Conservation (phyloP, 2,888 invertebrate species). For the Chrysotoxum bicinctum region DNA sequence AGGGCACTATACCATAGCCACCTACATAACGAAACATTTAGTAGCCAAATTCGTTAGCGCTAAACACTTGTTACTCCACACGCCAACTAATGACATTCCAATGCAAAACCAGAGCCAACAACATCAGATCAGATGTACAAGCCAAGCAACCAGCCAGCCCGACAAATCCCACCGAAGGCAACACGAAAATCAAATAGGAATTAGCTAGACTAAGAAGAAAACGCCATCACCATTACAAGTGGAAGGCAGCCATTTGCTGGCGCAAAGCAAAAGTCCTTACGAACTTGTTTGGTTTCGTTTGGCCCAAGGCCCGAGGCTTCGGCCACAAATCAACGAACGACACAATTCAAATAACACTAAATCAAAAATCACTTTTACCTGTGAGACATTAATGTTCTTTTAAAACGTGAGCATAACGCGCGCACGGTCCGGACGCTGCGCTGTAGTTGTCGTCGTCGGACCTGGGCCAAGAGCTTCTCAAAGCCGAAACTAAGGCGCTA, state of each 20-base stretch:
- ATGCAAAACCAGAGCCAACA: slow-evolving; percentile 24
- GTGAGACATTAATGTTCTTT: slow-evolving; percentile 73
- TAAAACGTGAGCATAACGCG: slow-evolving; percentile 72
- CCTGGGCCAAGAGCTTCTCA: slow-evolving; percentile 1
- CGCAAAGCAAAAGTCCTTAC: slow-evolving; percentile 35
- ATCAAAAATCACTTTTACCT: slow-evolving; percentile 74
- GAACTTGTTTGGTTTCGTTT: slow-evolving; percentile 48
- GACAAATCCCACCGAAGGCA: slow-evolving; percentile 42
- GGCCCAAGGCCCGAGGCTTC: slow-evolving; percentile 46
- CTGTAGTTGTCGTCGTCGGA: background rate
- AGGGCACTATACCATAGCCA: background rate
- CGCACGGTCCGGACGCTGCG: slow-evolving; percentile 38
- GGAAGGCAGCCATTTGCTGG: slow-evolving; percentile 10
- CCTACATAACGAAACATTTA: slow-evolving; percentile 51
- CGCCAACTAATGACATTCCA: slow-evolving; percentile 73
- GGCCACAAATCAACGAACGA: slow-evolving; percentile 70
- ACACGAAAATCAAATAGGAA: slow-evolving; percentile 59
- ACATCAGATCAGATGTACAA: slow-evolving; percentile 54
- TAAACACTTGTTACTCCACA: slow-evolving; percentile 69
- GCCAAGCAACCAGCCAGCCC: slow-evolving; percentile 21
- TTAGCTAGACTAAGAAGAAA: slow-evolving; percentile 56
- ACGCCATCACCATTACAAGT: slow-evolving; percentile 41
- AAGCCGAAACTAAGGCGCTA: slow-evolving; percentile 35
- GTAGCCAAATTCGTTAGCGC: slow-evolving; percentile 68
- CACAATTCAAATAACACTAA: slow-evolving; percentile 74